Conservation (phyloP, 1,140 invertebrate species). For the Drosophila subobscura region DNA sequence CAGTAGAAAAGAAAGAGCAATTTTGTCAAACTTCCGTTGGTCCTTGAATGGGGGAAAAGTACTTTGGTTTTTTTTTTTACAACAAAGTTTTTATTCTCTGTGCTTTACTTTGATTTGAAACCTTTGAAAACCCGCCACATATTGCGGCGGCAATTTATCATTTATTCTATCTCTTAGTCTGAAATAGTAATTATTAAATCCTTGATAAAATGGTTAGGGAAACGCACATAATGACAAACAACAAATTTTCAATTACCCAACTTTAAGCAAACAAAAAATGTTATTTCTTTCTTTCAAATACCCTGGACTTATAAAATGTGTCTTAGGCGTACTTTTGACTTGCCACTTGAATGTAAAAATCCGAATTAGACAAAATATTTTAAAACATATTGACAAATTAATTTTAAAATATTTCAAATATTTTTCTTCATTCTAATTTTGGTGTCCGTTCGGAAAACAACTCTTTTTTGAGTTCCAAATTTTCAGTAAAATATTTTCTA, state of each 20-base stretch:
- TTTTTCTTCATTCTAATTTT: too few relatives aligned
- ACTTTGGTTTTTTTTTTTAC: not conserved
- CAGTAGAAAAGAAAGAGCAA: constrained; percentile 46
- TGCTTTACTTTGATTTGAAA: not conserved
- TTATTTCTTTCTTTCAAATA: not conserved
- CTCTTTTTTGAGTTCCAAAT: too few relatives aligned
- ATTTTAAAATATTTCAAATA: too few relatives aligned
- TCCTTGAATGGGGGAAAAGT: constrained; percentile 15
- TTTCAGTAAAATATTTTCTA: too few relatives aligned
- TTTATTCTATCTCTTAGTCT: not conserved
- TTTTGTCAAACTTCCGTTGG: constrained; percentile 54
- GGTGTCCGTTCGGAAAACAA: too few relatives aligned
- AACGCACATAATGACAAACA: not conserved
- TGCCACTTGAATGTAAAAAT: too few relatives aligned
- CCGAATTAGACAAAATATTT: too few relatives aligned
- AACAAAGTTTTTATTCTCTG: constrained; percentile 11
- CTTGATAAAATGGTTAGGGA: not conserved
- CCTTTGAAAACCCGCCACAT: too few relatives aligned
- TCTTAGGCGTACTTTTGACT: too few relatives aligned
- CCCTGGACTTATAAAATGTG: too few relatives aligned
- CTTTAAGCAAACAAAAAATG: constrained; percentile 11
- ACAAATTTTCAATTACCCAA: constrained; percentile 1
- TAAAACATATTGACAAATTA: too few relatives aligned
- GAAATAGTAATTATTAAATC: constrained; percentile 15
- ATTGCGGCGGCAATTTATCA: too few relatives aligned